phyloP scores from a whole-genome alignment of 2,888 invertebrate species.

The Quadroppia sp. region DNA sequence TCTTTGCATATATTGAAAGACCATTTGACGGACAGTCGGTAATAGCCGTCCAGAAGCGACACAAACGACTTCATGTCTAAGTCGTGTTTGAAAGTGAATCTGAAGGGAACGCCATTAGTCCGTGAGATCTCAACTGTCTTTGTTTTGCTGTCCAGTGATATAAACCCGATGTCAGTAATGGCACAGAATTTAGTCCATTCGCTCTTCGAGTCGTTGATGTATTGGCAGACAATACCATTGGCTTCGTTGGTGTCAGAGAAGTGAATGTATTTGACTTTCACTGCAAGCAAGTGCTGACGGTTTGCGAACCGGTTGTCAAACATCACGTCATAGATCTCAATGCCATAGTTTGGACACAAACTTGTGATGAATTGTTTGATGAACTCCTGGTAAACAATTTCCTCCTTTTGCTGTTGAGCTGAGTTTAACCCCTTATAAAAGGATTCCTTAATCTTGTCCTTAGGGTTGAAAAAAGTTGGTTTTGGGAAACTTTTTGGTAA shows the following conservation, averaged over 20 bases:
- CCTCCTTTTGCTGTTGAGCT: constrained; percentile 53
- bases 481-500: constrained; percentile 64
- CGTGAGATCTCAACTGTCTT: constrained; percentile 66
- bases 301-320: not conserved
- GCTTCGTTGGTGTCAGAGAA: not conserved
- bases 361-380: not conserved
- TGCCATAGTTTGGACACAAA: constrained; percentile 9
- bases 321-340: constrained; percentile 10
- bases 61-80: constrained; percentile 48
- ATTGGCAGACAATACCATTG: not conserved
- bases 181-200: constrained; percentile 57
- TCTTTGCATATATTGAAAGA: constrained; percentile 82
- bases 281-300: constrained; percentile 14
- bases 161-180: constrained; percentile 76
- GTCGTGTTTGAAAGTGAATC: constrained; percentile 30
- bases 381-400: constrained; percentile 54
- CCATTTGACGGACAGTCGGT: constrained; percentile 80
- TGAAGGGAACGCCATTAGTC: constrained; percentile 54
- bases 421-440: constrained; percentile 58
- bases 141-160: constrained; percentile 59
- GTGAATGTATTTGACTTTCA: constrained; percentile 1
- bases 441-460: constrained; percentile 64
- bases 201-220: constrained; percentile 40
- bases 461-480: not conserved
- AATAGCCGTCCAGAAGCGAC: constrained; percentile 73